Conservation (phyloP, 2,113 vertebrate species). For the Carassius auratus region DNA sequence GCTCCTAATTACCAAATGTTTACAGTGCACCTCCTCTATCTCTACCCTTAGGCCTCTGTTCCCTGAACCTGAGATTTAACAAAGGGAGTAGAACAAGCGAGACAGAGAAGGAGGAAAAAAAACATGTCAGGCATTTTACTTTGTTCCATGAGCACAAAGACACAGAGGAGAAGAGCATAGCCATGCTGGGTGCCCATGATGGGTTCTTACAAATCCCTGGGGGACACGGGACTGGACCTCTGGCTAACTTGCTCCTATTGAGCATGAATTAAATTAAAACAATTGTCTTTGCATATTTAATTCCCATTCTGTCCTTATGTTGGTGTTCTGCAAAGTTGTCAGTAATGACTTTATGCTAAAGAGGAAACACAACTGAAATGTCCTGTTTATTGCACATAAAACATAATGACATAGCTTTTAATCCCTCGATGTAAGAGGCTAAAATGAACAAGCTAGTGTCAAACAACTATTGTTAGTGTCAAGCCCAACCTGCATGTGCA, state of each 20-base stretch:
- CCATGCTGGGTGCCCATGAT: background rate
- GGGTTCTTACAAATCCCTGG: background rate
- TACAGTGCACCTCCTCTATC: slow-evolving; percentile 65
- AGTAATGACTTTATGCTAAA: background rate
- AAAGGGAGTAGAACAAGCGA: slow-evolving; percentile 33
- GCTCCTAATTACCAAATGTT: slow-evolving; percentile 77
- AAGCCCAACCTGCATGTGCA: slow-evolving; percentile 2
- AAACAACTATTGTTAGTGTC: slow-evolving; percentile 23
- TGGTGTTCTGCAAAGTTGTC: background rate
- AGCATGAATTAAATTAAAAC: background rate
- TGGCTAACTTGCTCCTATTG: background rate
- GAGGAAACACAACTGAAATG: background rate
- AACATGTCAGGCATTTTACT: slow-evolving; percentile 41
- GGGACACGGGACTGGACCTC: background rate
- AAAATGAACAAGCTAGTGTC: slow-evolving; percentile 15
- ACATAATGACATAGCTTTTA: background rate
- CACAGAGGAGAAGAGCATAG: slow-evolving; percentile 25
- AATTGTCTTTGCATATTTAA: background rate
- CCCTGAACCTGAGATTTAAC: slow-evolving; percentile 51
- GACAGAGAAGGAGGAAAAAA: slow-evolving; percentile 20
- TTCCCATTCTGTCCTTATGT: background rate
- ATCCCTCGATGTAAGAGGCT: background rate
- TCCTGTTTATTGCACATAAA: background rate
- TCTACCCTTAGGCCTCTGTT: slow-evolving; percentile 42
- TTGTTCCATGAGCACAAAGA: slow-evolving; percentile 42